These are phyloP conservation scores for Aricia artaxerxes DNA, from an alignment of 2,888 invertebrate genomes.

Conservation along the genomic window DNA sequence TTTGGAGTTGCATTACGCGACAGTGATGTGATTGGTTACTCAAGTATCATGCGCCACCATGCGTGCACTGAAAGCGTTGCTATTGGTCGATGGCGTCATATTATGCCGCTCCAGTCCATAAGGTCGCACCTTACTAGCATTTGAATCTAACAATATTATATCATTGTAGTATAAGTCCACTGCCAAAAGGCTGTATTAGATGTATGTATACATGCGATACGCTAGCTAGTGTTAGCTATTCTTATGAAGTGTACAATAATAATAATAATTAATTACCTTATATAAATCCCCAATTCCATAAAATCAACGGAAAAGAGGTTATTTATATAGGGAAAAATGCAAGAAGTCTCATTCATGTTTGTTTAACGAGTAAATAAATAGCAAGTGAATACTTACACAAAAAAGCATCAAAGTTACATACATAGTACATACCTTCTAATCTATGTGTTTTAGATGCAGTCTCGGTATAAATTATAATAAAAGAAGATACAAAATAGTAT, in stretches of 20 bases:
- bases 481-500: too few species aligned
- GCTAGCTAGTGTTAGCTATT: slow-evolving; percentile 19
- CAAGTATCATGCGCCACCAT: too few species aligned
- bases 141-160: background rate
- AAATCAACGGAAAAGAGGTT: background rate
- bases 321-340: background rate
- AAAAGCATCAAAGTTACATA: too few species aligned
- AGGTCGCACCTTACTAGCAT: background rate
- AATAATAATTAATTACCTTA: background rate
- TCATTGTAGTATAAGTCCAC: background rate
- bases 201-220: background rate
- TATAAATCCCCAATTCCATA: background rate
- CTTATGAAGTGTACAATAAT: slow-evolving; percentile 5
- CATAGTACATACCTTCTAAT: too few species aligned
- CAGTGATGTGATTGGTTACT: background rate
- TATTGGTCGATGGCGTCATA: background rate
- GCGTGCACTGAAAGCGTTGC: background rate
- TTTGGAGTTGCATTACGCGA: background rate
- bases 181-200: slow-evolving; percentile 12
- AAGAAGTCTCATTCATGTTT: background rate
- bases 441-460: too few species aligned
- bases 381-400: background rate
- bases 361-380: background rate
- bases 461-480: too few species aligned
- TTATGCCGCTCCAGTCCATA: background rate